phyloP scores from a whole-genome alignment of 2,797 vertebrate species.

The Syngnathus rostellatus region DNA sequence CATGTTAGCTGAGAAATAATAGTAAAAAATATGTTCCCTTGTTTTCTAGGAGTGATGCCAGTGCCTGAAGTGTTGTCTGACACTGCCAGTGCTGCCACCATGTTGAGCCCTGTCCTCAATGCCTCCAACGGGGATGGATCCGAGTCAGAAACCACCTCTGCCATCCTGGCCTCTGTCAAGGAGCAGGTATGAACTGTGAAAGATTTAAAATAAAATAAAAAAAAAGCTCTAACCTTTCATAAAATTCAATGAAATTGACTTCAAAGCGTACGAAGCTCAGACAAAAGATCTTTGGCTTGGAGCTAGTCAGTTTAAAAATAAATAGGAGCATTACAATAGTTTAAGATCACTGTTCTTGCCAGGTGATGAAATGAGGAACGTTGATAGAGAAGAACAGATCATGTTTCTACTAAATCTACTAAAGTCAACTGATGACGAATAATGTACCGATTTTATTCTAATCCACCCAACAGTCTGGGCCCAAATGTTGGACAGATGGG shows the following conservation, averaged over 20 bases:
- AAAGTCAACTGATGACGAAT: background rate
- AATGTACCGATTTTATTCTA: slow-evolving; percentile 17
- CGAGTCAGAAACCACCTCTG: slow-evolving; percentile 95
- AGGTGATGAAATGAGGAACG: no score
- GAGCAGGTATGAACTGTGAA: slow-evolving; percentile 77
- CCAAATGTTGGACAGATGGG: slow-evolving; percentile 40
- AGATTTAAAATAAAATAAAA: background rate
- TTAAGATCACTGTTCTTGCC: no score
- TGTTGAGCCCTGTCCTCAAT: slow-evolving; percentile 90
- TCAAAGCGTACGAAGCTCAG: no score
- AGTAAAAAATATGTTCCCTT: slow-evolving; percentile 26
- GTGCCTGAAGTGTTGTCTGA: slow-evolving; percentile 90
- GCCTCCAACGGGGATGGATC: slow-evolving; percentile 93
- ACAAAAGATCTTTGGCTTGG: no score
- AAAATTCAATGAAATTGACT: background rate
- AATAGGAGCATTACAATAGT: no score
- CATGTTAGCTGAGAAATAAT: slow-evolving; percentile 22
- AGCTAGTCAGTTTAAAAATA: no score
- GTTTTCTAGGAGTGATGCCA: slow-evolving; percentile 82
- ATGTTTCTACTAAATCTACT: background rate
- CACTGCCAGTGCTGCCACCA: slow-evolving; percentile 80
- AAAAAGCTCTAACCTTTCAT: background rate
- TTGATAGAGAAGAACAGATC: no score
- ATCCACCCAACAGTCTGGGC: slow-evolving; percentile 23
- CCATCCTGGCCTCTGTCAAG: slow-evolving; percentile 96